Base-by-base conservation (phyloP, 2,113 vertebrate genomes). In the Paracanthobrama guichenoti region DNA sequence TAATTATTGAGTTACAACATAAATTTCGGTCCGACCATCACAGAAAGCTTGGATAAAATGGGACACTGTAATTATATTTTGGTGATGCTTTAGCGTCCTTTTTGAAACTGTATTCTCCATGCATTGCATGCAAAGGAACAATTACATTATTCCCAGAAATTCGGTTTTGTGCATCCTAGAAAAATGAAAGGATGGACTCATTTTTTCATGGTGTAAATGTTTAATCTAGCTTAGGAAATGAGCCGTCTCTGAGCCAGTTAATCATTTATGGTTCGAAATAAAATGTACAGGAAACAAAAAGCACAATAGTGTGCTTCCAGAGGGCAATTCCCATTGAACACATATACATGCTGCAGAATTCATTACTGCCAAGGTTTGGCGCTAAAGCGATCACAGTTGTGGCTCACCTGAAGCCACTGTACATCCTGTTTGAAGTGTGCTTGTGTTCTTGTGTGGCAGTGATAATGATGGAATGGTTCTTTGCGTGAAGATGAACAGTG, bases 141-240 rank as follows among this genome's bases (percentile, higher is more conserved):
- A 44, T 20, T 44, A 44, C 42, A 46, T 14, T 24, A 72, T 44
- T 72, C 18, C 18, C 35, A n/a, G 35, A 71, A 71, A 12, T 42
- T 71, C 7, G 3, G 46, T 18, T 53, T 75, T 28, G 72, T 50
- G 46, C 72, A 18, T 13, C 46, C 35, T 20, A 53, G 46, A 50
- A 53, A 4, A 75, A 35, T 62, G 64, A 35, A 55, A 22, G 53
- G 20, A 28, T 35, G 12, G 28, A 20, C 13, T 3, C 0, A 24
- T 75, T 53, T 53, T 28, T 75, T 53, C 24, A 28, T 48, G 73
- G 28, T 77, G 89, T 92, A 53, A 90, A 92, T 89, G 87, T 92
- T 90, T 92, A 62, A 89, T 86, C 18, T 66, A 48, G 48, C 10
- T n/a, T 80, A 66, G 81, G 80, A 90, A 91, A 90, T 87, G 85